Percentiles rank a stretch among this genome's conserved stretches.
These are phyloP conservation scores for Acanthornis magna DNA, from an alignment of 2,797 vertebrate genomes.

Conservation along the genomic window DNA sequence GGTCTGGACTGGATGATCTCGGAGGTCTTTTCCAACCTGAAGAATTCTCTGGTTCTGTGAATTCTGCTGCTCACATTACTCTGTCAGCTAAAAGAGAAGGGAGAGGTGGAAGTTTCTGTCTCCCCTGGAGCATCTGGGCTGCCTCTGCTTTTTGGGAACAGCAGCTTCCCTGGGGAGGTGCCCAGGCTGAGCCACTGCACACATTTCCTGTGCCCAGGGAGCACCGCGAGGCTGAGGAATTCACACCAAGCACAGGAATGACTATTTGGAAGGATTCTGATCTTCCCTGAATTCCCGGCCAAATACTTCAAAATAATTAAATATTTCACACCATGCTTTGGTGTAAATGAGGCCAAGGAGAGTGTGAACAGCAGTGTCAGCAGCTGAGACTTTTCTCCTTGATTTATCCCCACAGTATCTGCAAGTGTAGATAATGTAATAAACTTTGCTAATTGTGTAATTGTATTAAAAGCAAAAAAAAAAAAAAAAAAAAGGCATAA, in stretches of 20 bases:
- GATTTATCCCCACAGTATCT: not conserved
- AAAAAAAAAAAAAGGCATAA: not conserved
- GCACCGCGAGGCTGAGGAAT: not conserved
- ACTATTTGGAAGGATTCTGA: not conserved
- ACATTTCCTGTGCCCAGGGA: not conserved
- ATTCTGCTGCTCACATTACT: not conserved
- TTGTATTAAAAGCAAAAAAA: not conserved
- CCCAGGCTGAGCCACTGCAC: not conserved
- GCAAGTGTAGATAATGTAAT: not conserved
- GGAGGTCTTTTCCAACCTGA: not conserved
- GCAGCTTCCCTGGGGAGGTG: not conserved
- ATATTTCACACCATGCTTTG: not conserved
- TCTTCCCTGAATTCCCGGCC: not conserved
- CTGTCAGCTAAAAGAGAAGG: not conserved
- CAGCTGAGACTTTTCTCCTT: not conserved
- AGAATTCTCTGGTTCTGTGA: not conserved
- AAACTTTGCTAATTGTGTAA: not conserved
- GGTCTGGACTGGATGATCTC: not conserved
- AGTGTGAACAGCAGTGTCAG: not conserved
- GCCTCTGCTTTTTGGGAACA: not conserved
- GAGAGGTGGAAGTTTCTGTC: not conserved
- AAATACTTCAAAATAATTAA: not conserved
- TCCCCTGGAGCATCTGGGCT: not conserved
- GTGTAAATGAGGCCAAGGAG: not conserved
- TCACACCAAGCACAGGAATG: not conserved